Evolutionary conservation across 2,888 invertebrate genomes (phyloP).

Genomic region (Papilio elwesi): DNA sequence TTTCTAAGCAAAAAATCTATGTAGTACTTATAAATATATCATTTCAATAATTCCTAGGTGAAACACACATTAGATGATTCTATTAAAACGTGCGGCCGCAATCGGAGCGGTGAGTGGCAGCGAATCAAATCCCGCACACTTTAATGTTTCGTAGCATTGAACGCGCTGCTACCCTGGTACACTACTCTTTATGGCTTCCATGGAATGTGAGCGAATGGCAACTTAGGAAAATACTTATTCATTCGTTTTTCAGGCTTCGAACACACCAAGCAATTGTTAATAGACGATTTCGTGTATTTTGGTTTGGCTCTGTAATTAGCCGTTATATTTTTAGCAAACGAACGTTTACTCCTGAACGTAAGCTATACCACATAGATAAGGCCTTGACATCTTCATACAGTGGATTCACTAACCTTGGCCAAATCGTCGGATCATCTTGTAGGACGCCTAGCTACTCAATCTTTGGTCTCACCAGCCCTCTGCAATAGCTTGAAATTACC

Average conservation of each 20-base stretch:
- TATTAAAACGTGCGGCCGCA: constrained; percentile 34
- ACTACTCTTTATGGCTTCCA: constrained; percentile 40
- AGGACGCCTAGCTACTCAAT: too few relatives aligned
- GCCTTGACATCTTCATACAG: too few relatives aligned
- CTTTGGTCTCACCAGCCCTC: too few relatives aligned
- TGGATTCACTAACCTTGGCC: too few relatives aligned
- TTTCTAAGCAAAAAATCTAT: too few relatives aligned
- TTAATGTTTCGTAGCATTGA: constrained; percentile 37
- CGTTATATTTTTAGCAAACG: too few relatives aligned
- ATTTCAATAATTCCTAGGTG: background rate
- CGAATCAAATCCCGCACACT: constrained; percentile 35
- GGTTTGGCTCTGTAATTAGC: background rate
- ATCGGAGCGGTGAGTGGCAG: constrained; percentile 35
- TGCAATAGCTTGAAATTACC: too few relatives aligned
- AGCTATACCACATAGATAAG: too few relatives aligned
- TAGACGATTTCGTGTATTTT: background rate
- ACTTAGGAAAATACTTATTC: constrained; percentile 22
- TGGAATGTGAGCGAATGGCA: constrained; percentile 38
- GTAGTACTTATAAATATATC: background rate
- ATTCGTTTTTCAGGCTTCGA: constrained; percentile 16
- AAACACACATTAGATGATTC: constrained; percentile 12
- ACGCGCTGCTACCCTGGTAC: constrained; percentile 37
- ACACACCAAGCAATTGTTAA: background rate
- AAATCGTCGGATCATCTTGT: too few relatives aligned
- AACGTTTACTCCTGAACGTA: too few relatives aligned